Evolutionary conservation across 2,888 invertebrate species (phyloP).

Genomic region (Lasioglossum calceatum): DNA sequence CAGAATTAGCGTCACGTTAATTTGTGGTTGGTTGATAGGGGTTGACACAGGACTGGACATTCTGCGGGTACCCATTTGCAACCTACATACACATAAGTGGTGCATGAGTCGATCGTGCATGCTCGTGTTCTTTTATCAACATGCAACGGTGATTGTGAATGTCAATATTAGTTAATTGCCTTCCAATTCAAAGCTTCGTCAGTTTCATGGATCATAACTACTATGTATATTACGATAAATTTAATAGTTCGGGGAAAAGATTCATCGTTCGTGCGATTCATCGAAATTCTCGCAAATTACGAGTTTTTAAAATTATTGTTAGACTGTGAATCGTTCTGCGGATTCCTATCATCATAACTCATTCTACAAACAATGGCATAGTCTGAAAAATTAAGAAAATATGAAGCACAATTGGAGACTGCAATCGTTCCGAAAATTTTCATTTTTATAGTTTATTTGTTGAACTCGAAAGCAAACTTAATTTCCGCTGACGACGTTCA

Average conservation of each 20-base stretch:
- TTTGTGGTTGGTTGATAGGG: slow-evolving; percentile 42
- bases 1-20: slow-evolving; percentile 50
- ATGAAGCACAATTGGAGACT: background rate
- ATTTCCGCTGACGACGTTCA: background rate
- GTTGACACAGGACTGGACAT: slow-evolving; percentile 49
- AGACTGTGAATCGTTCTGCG: background rate
- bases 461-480: background rate
- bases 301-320: background rate
- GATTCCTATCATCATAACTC: background rate
- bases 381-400: no score
- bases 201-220: background rate
- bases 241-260: background rate
- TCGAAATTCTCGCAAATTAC: background rate
- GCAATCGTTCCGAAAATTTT: background rate
- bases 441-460: background rate
- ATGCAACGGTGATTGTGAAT: background rate
- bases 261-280: background rate
- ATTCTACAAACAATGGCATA: background rate
- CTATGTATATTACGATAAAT: background rate
- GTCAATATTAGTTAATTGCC: slow-evolving; percentile 3
- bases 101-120: slow-evolving; percentile 25
- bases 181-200: background rate
- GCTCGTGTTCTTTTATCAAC: background rate
- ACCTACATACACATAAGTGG: slow-evolving; percentile 10
- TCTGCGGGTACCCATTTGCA: slow-evolving; percentile 63